Evolutionary conservation across 2,113 vertebrate genomes (phyloP).

Genomic region (Bos javanicus): DNA sequence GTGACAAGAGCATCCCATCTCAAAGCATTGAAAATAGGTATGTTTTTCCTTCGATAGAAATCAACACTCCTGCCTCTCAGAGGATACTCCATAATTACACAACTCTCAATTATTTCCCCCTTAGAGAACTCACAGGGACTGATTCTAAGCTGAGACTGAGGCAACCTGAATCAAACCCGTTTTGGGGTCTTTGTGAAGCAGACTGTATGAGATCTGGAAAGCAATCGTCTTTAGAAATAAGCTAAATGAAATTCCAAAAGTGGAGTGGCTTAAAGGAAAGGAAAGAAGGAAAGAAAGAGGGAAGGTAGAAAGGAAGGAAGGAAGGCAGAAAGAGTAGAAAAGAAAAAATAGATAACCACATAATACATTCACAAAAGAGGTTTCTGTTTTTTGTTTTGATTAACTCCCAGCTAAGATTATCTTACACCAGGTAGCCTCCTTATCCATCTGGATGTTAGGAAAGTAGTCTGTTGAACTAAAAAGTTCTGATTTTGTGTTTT

Average conservation of each 20-base stretch:
- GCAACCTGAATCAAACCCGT: not conserved
- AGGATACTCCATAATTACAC: constrained; percentile 55
- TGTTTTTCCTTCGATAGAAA: constrained; percentile 49
- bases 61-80: constrained; percentile 50
- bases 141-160: not conserved
- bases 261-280: constrained; percentile 16
- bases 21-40: constrained; percentile 44
- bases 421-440: not conserved
- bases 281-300: not conserved
- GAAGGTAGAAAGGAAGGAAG: too few species aligned
- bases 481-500: constrained; percentile 63
- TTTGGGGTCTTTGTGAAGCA: not conserved
- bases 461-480: constrained; percentile 47
- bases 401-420: constrained; percentile 39
- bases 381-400: constrained; percentile 37
- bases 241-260: constrained; percentile 36
- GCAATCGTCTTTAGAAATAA: constrained; percentile 44
- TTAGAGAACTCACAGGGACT: constrained; percentile 30
- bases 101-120: constrained; percentile 40
- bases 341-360: not conserved
- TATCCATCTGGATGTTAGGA: constrained; percentile 7
- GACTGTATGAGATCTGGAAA: constrained; percentile 12
- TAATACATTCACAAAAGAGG: constrained; percentile 8
- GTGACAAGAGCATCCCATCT: not conserved
- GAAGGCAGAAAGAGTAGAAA: not conserved